phyloP scores from a whole-genome alignment of 2,797 vertebrate species.

The Sitta carolinensis region DNA sequence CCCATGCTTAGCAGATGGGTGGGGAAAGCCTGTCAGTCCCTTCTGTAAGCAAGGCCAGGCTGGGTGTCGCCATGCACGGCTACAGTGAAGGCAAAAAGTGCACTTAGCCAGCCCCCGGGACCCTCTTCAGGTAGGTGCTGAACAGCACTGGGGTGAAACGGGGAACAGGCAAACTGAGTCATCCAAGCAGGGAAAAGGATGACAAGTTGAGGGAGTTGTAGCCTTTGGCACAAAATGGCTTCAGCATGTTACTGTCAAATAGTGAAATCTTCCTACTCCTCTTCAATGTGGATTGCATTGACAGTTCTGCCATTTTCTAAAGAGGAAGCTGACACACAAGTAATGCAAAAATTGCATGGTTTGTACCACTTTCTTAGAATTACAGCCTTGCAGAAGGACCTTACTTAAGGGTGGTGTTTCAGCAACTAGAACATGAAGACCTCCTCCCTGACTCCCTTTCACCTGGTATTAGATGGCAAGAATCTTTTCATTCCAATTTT shows the following conservation, averaged over 20 bases:
- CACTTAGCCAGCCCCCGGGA: neutral
- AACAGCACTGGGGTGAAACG: accelerated
- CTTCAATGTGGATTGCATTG: accelerated
- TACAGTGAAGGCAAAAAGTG: no score
- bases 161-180: neutral
- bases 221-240: neutral
- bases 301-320: neutral
- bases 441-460: neutral
- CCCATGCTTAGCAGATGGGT: no score
- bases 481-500: neutral
- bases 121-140: neutral
- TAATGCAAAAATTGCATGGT: neutral
- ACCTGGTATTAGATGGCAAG: neutral
- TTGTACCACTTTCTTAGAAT: neutral
- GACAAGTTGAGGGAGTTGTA: neutral
- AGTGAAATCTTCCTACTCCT: neutral
- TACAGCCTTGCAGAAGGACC: neutral
- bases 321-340: neutral
- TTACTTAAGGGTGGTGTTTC: neutral
- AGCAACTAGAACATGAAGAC: neutral
- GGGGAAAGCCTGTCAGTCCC: no score
- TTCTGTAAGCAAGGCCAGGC: no score
- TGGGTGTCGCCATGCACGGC: no score
- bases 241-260: neutral
- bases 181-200: neutral